phyloP scores from a whole-genome alignment of 2,797 vertebrate species.

The Rhyacichthys aspro region DNA sequence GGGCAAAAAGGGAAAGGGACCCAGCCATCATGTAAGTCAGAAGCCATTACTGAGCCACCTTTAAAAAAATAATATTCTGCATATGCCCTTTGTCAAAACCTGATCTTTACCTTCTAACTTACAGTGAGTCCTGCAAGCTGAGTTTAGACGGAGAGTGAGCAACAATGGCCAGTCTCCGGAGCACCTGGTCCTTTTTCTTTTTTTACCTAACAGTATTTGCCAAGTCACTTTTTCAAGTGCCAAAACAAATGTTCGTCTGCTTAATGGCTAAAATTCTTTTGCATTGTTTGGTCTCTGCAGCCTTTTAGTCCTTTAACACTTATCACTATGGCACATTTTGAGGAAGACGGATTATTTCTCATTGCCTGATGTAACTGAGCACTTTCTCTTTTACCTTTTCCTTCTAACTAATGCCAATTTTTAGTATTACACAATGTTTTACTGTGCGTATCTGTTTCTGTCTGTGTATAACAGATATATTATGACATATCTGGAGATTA shows the following conservation, averaged over 20 bases:
- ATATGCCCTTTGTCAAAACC: background rate
- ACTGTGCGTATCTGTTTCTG: slow-evolving; percentile 38
- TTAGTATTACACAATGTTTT: slow-evolving; percentile 48
- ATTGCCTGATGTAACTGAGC: slow-evolving; percentile 59
- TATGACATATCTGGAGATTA: slow-evolving; percentile 23
- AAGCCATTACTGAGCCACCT: slow-evolving; percentile 63
- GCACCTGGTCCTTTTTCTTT: slow-evolving; percentile 28
- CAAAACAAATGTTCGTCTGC: slow-evolving; percentile 36
- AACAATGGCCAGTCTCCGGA: slow-evolving; percentile 28
- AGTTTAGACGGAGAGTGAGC: slow-evolving; percentile 35
- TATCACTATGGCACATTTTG: slow-evolving; percentile 31
- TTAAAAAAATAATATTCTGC: background rate
- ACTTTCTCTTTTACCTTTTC: slow-evolving; percentile 53
- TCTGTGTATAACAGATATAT: slow-evolving; percentile 25
- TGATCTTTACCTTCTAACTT: slow-evolving; percentile 53
- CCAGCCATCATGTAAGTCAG: slow-evolving; percentile 90
- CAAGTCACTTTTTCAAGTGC: slow-evolving; percentile 56
- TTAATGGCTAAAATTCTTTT: slow-evolving; percentile 22
- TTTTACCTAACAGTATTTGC: slow-evolving; percentile 47
- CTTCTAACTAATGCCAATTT: slow-evolving; percentile 42
- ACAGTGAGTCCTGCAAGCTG: slow-evolving; percentile 72
- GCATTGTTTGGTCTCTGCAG: slow-evolving; percentile 23
- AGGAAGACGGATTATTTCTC: slow-evolving; percentile 22
- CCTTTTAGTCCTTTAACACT: slow-evolving; percentile 40
- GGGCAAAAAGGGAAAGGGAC: slow-evolving; percentile 80